Conservation (phyloP, 2,888 invertebrate species). For the Blastobasis adustella region DNA sequence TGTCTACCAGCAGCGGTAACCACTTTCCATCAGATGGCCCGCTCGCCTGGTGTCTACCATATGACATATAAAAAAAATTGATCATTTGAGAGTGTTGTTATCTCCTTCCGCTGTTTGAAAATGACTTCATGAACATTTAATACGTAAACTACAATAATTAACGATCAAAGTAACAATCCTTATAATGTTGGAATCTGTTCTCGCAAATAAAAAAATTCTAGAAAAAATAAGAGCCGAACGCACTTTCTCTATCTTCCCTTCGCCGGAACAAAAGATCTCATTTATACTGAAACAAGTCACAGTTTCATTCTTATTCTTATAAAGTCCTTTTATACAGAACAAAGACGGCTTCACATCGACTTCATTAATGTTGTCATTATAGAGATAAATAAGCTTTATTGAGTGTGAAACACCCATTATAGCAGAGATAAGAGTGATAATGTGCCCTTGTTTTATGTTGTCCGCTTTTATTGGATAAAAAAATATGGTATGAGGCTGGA, state of each 20-base stretch:
- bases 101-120: too few species aligned
- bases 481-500: neutral
- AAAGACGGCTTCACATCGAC: slow-evolving; percentile 1
- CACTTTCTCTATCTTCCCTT: neutral
- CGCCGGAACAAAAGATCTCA: neutral
- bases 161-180: too few species aligned
- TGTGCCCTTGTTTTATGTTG: slow-evolving; percentile 10
- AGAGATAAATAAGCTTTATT: slow-evolving; percentile 26
- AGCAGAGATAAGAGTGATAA: slow-evolving; percentile 28
- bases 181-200: too few species aligned
- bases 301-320: neutral
- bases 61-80: too few species aligned
- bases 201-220: too few species aligned
- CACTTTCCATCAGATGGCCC: too few species aligned
- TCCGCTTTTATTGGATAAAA: neutral
- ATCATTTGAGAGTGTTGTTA: too few species aligned
- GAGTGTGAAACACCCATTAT: slow-evolving; percentile 31
- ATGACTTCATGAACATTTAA: too few species aligned
- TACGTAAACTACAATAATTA: too few species aligned
- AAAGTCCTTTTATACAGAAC: neutral
- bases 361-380: slow-evolving; percentile 7
- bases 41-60: too few species aligned
- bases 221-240: too few species aligned
- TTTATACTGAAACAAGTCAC: neutral
- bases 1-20: too few species aligned